Base-by-base conservation (phyloP, 2,797 vertebrate genomes). In the Orientallactaga sibirica region DNA sequence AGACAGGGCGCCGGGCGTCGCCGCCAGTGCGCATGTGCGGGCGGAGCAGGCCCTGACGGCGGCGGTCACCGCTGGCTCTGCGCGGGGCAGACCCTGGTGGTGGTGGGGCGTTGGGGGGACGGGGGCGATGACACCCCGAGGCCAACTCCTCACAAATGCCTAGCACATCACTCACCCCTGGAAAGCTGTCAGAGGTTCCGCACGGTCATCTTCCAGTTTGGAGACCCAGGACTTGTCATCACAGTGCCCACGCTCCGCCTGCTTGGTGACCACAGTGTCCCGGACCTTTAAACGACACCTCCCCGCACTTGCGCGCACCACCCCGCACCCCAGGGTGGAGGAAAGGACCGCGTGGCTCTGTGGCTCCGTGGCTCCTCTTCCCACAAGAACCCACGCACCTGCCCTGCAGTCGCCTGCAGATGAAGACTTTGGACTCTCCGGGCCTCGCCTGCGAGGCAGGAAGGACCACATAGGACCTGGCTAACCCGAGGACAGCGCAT, bases 11-110 rank as follows among this genome's bases (percentile, higher is more conserved):
- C 96, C 94, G 78, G 91, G 68, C 79, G 90, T 88, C 86, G 93
- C 80, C 74, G 52, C 87, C 85, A 92, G 86, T 95, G 97, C 96
- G 97, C 96, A 96, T 96, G 95, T 94, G 95, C 90, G 0, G 2
- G 37, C 64, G 64, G n/a, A 16, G 62, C 52, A 55, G 48, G 64
- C 70, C 74, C 70, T 18, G 2, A n/a, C 27, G 41, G 66, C 55
- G 12, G 58, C 22, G 33, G 24, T 7, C 16, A 64, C 22, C 6
- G 67, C 41, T 14, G 10, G 22, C 66, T 24, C 24, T 2, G 11
- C 55, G 15, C 62, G 61, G 7, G 2, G 78, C 55, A 5, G 29
- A 20, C 41, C 27, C 10, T 14, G 11, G 27, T 4, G 71, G 75
- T 5, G 11, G 43, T 37, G 5, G 33, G 61, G 19, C n/a, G 7